Percentiles rank a stretch among this genome's conserved stretches.
These are phyloP conservation scores for Sminthopsis crassicaudata DNA, from an alignment of 2,113 vertebrate species.

Conservation along the genomic window DNA sequence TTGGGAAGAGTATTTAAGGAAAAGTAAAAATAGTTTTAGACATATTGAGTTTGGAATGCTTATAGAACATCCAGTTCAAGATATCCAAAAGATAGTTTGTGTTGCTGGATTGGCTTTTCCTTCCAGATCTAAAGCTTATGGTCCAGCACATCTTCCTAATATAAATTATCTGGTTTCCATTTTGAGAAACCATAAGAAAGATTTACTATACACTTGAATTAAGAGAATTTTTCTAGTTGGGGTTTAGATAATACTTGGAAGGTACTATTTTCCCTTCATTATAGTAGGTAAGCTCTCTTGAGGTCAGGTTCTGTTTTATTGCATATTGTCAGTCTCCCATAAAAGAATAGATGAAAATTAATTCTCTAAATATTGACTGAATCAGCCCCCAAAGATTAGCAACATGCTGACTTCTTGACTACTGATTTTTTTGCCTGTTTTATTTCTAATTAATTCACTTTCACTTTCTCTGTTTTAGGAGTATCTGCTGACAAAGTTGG, in stretches of 20 bases:
- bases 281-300: no score
- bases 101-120: background rate
- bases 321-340: background rate
- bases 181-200: background rate
- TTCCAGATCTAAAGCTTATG: background rate
- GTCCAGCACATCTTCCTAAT: background rate
- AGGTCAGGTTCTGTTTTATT: background rate
- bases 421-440: background rate
- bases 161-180: background rate
- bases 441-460: slow-evolving; percentile 10
- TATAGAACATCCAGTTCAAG: background rate
- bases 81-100: background rate
- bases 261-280: background rate
- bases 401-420: background rate
- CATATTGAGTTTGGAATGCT: background rate
- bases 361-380: background rate
- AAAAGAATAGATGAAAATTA: background rate
- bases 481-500: slow-evolving; percentile 94
- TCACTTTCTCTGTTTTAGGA: slow-evolving; percentile 80
- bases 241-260: background rate
- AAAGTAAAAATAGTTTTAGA: background rate
- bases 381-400: background rate
- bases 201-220: background rate
- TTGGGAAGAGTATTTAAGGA: background rate
- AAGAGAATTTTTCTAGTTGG: no score